These are phyloP conservation scores for Hydropotes inermis DNA, from an alignment of 2,113 vertebrate species.

Conservation along the genomic window DNA sequence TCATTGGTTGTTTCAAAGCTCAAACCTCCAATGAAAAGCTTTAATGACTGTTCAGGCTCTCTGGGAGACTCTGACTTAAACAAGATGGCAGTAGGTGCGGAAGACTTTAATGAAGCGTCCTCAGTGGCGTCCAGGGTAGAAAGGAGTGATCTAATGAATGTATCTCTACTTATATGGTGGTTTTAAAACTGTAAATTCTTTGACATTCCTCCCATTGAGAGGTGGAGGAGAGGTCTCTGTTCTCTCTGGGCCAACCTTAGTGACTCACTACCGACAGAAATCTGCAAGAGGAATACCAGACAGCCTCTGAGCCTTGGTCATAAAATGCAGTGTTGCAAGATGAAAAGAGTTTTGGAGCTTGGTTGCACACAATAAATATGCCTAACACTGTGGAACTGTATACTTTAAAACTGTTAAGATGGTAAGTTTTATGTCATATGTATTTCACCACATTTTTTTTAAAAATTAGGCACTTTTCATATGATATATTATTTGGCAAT, in stretches of 20 bases:
- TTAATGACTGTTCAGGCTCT: neutral
- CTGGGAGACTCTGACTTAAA: neutral
- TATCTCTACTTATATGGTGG: neutral
- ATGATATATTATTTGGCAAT: neutral
- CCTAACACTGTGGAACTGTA: neutral
- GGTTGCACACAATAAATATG: neutral
- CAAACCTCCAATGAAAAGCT: neutral
- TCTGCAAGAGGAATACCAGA: neutral
- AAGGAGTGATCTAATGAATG: neutral
- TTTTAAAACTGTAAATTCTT: neutral
- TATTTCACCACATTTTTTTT: neutral
- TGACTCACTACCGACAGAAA: neutral
- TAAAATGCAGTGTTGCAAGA: neutral
- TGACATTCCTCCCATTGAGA: neutral
- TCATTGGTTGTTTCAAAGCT: neutral
- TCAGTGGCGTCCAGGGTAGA: neutral
- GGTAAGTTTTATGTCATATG: neutral
- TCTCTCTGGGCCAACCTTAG: neutral
- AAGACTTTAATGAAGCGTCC: neutral
- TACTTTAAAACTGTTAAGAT: neutral
- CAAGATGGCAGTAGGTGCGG: neutral
- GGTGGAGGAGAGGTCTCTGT: neutral
- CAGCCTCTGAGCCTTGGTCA: neutral
- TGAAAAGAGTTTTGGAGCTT: neutral
- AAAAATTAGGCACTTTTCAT: neutral